phyloP scores from a whole-genome alignment of 2,888 invertebrate species.

The Drosophila mercatorum region DNA sequence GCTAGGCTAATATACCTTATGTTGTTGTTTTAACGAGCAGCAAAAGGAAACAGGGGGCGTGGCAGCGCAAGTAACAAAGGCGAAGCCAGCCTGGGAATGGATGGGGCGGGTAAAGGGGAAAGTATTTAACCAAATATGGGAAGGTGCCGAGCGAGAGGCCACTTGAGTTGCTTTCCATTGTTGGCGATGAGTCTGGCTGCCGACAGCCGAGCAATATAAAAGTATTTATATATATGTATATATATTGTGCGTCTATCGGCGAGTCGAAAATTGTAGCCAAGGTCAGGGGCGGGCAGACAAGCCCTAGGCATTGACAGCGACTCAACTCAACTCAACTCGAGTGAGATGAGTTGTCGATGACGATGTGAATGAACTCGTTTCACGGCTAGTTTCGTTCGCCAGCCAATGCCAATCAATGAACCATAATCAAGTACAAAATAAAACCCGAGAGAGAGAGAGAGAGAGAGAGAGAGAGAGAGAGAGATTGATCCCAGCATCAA shows the following conservation, averaged over 20 bases:
- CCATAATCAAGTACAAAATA: slow-evolving; percentile 67
- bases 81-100: slow-evolving; percentile 14
- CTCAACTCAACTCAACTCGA: slow-evolving; percentile 19
- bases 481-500: not conserved
- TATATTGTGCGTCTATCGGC: slow-evolving; percentile 15
- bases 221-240: slow-evolving; percentile 2
- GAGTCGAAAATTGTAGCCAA: slow-evolving; percentile 64
- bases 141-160: slow-evolving; percentile 41
- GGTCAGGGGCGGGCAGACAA: slow-evolving; percentile 69
- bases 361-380: slow-evolving; percentile 69
- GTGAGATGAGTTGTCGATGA: slow-evolving; percentile 21
- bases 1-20: slow-evolving; percentile 28
- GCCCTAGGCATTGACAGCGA: slow-evolving; percentile 49
- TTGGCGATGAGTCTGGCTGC: slow-evolving; percentile 37
- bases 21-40: slow-evolving; percentile 55
- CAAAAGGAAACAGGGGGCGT: not conserved
- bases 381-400: slow-evolving; percentile 32
- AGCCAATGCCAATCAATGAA: slow-evolving; percentile 67
- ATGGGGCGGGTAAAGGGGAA: not conserved
- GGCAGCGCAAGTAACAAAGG: slow-evolving; percentile 39
- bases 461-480: no score
- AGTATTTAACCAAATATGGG: slow-evolving; percentile 61
- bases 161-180: slow-evolving; percentile 58
- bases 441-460: not conserved
- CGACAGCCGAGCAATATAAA: slow-evolving; percentile 49